These are phyloP conservation scores for Siphlonurus alternatus DNA, from an alignment of 2,888 invertebrate genomes.

Conservation along the genomic window DNA sequence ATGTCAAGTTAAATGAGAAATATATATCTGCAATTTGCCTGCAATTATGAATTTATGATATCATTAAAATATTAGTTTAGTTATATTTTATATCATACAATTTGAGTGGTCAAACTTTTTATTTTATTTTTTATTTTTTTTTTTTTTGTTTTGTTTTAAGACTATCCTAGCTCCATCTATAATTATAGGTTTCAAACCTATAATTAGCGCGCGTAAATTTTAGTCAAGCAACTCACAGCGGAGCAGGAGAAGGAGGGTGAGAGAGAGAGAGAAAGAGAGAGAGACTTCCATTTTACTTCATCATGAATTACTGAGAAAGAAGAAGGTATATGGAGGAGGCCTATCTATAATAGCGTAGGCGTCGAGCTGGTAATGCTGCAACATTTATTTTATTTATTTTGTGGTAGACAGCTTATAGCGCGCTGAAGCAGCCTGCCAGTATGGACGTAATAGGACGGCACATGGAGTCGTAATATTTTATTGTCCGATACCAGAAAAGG, in stretches of 20 bases:
- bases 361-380: neutral
- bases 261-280: neutral
- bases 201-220: slow-evolving; percentile 76
- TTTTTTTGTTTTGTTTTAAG: slow-evolving; percentile 1
- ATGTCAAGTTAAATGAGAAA: no score
- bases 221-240: neutral
- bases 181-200: slow-evolving; percentile 68
- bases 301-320: neutral
- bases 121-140: neutral
- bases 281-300: neutral
- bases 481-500: neutral
- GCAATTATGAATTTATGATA: no score
- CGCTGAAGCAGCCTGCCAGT: no score
- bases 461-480: neutral
- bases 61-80: neutral
- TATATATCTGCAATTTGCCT: no score
- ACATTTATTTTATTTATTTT: neutral
- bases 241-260: neutral
- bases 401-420: no score
- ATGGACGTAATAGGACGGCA: no score
- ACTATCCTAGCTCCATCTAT: slow-evolving; percentile 28
- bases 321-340: neutral
- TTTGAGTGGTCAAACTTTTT: neutral
- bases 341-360: neutral
- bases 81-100: neutral